These are phyloP conservation scores for Onychomys torridus DNA, from an alignment of 2,797 vertebrate genomes.

Conservation along the genomic window DNA sequence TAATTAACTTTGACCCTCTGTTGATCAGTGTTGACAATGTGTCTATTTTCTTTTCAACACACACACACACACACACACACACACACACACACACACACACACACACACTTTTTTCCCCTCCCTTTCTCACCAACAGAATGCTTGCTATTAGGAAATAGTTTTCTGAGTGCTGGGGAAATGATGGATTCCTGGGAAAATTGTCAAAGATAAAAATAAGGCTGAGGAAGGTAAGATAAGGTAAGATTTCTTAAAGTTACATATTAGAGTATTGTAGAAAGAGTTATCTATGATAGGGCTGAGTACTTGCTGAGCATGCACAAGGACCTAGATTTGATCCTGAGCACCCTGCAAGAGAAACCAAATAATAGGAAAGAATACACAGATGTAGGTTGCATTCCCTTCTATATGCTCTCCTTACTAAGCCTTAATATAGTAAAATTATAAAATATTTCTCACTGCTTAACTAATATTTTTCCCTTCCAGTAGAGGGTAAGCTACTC, in stretches of 20 bases:
- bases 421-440: neutral
- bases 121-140: neutral
- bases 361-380: neutral
- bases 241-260: neutral
- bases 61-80: too few species aligned
- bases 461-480: neutral
- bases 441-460: conserved; percentile 23
- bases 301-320: neutral
- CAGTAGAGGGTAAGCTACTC: neutral
- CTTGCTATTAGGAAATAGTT: conserved; percentile 32
- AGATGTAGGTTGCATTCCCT: neutral
- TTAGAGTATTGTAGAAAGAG: neutral
- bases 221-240: conserved; percentile 15
- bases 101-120: neutral
- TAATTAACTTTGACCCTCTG: neutral
- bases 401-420: neutral
- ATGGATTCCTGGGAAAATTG: neutral
- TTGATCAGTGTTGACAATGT: neutral
- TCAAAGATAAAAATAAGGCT: neutral
- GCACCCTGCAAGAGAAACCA: neutral
- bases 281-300: neutral
- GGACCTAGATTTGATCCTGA: neutral
- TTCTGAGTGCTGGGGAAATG: neutral
- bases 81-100: too few species aligned
- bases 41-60: neutral